A percentile compares a stretch with the other conserved stretches of the same genome.
phyloP scores from a whole-genome alignment of 2,797 vertebrate species.

The Siniperca obscura region DNA sequence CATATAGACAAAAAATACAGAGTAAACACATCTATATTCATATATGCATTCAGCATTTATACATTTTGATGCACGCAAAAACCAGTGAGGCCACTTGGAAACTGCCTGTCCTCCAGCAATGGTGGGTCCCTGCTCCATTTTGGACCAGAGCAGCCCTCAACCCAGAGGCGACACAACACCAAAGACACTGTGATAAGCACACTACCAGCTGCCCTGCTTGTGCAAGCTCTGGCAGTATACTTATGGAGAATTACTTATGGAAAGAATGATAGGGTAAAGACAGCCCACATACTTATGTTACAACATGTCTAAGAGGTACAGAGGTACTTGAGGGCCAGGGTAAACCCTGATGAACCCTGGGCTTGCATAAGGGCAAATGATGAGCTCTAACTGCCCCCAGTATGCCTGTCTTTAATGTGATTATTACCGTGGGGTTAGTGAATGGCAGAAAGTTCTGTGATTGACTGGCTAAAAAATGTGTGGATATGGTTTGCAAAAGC shows the following conservation, averaged over 20 bases:
- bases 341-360: background rate
- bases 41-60: slow-evolving; percentile 16
- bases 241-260: slow-evolving; percentile 7
- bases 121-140: slow-evolving; percentile 3
- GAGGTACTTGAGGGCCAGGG: background rate
- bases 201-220: slow-evolving; percentile 20
- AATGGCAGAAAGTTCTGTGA: background rate
- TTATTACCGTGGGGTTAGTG: background rate
- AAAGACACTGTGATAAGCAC: slow-evolving; percentile 31
- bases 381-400: background rate
- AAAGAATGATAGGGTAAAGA: background rate
- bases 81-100: slow-evolving; percentile 19
- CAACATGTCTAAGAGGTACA: background rate
- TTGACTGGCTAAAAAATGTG: background rate
- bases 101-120: slow-evolving; percentile 22
- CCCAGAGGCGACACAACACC: slow-evolving; percentile 9
- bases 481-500: background rate
- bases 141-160: slow-evolving; percentile 29
- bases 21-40: slow-evolving; percentile 34
- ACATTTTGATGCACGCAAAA: background rate
- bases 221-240: background rate
- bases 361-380: background rate
- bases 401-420: background rate
- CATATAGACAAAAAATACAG: background rate
- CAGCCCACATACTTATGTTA: background rate